Evolutionary conservation across 2,888 invertebrate genomes (phyloP).

Genomic region (Pemphredon lugubris): DNA sequence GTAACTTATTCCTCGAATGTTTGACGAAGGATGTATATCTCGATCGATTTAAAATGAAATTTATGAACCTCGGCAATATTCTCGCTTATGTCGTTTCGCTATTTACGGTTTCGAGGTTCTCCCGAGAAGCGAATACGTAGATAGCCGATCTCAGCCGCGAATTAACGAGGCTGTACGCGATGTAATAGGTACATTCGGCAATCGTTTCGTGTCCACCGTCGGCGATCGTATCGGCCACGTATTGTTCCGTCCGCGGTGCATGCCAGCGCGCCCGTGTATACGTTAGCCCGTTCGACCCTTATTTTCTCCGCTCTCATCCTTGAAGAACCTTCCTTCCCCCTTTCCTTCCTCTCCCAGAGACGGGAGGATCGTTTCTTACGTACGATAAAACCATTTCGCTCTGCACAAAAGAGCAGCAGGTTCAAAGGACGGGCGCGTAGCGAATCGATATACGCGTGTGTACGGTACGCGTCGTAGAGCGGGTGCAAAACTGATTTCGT

Average conservation of each 20-base stretch:
- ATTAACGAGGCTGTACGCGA: constrained; percentile 38
- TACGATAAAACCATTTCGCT: neutral
- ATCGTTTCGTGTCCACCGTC: constrained; percentile 38
- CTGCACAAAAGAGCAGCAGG: neutral
- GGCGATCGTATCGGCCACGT: constrained; percentile 47
- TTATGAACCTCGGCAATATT: too few relatives aligned
- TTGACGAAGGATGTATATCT: too few relatives aligned
- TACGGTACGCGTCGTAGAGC: too few relatives aligned
- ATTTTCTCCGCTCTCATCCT: constrained; percentile 11
- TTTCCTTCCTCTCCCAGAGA: neutral
- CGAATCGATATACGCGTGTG: too few relatives aligned
- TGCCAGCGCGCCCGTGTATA: constrained; percentile 3
- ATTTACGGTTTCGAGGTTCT: neutral
- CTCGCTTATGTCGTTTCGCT: too few relatives aligned
- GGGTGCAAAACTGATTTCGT: too few relatives aligned
- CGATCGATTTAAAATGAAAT: too few relatives aligned
- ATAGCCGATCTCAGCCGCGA: constrained; percentile 29
- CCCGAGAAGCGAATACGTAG: neutral
- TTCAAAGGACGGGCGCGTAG: too few relatives aligned
- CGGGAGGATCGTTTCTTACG: neutral
- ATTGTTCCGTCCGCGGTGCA: constrained; percentile 35
- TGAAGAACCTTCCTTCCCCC: constrained; percentile 19
- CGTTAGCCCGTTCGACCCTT: constrained; percentile 1
- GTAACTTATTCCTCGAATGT: too few relatives aligned
- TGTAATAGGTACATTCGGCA: constrained; percentile 50